These are phyloP conservation scores for Agrotis segetum DNA, from an alignment of 2,888 invertebrate species.

Conservation along the genomic window DNA sequence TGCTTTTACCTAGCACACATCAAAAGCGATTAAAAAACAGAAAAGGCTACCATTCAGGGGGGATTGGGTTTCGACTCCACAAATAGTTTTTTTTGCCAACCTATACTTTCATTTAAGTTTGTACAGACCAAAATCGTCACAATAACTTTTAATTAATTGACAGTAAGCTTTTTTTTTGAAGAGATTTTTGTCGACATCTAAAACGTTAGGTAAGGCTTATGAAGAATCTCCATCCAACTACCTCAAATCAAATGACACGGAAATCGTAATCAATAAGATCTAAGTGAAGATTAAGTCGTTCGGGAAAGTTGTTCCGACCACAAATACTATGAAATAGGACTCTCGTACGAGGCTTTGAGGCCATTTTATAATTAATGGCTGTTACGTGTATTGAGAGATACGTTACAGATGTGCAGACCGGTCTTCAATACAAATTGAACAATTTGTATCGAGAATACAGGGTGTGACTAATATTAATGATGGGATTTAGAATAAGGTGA, in stretches of 20 bases:
- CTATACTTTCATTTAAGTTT: too few relatives aligned
- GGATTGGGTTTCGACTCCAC: too few relatives aligned
- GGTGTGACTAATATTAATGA: conserved; percentile 34
- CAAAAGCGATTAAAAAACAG: too few relatives aligned
- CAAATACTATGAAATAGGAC: conserved; percentile 61
- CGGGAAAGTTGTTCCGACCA: conserved; percentile 63
- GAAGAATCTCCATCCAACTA: conserved; percentile 10
- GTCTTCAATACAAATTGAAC: conserved; percentile 60
- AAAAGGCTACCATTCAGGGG: too few relatives aligned
- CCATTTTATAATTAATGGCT: conserved; percentile 62
- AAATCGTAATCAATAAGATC: conserved; percentile 48
- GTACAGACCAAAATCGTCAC: too few relatives aligned
- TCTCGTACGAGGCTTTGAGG: conserved; percentile 47
- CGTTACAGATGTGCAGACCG: conserved; percentile 66
- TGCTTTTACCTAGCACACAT: too few relatives aligned
- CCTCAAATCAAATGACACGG: conserved; percentile 40
- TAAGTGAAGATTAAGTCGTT: conserved; percentile 21
- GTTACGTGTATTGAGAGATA: conserved; percentile 64
- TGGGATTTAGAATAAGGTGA: background rate
- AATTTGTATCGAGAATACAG: conserved; percentile 44
- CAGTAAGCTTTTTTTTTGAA: conserved; percentile 19
- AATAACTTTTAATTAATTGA: conserved; percentile 13
- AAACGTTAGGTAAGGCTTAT: background rate
- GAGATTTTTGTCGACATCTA: background rate
- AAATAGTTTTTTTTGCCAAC: too few relatives aligned